Evolutionary conservation across 2,888 invertebrate species (phyloP), one percentile per base, ranked within the genome.

Genomic region (Isotomurus palustris): DNA sequence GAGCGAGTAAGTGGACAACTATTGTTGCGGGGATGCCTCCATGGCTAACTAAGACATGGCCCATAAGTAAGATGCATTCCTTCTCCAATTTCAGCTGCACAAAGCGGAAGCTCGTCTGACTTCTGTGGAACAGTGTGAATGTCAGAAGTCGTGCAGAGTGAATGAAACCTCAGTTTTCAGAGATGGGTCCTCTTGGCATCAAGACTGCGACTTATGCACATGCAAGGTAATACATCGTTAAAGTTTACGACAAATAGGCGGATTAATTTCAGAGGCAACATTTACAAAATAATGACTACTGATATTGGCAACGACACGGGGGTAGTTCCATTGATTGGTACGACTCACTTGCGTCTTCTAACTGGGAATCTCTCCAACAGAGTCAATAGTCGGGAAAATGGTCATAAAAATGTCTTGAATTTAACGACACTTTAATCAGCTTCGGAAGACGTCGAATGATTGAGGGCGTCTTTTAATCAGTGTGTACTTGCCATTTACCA

Each of bases 121-220:
- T 73, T 83, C 83, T 73, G 81, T 91, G 73, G 90, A 91, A 78
- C 85, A 88, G 76, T 92, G 91, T 77, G 91, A 91, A 79, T 92
- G 92, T 78, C 86, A 86, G 78, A 88, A 87, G 78, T 87, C 89
- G 66, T 92, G 91, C 80, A 82, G 82, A 74, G 82, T 85, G 70
- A 89, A 90, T 77, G 88, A 86, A 24, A 73, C 73, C 67, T 85
- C 87, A 55, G 82, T 86, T 61, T 85, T 86, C 74, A 84, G 86
- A 57, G 91, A 91, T 75, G 91, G 91, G 56, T 85, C 87, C 68
- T 84, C 84, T 58, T 91, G 91, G 91, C 84, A 86, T 76, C 81
- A 84, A 74, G 86, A 84, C 76, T 92, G 92, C 80, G 86, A 89
- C 75, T 83, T 85, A 73, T 91, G 92, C 82, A 84, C 87, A 75